Base-by-base conservation (phyloP, 2,888 invertebrate genomes). In the Ommatoiulus sabulosus region DNA sequence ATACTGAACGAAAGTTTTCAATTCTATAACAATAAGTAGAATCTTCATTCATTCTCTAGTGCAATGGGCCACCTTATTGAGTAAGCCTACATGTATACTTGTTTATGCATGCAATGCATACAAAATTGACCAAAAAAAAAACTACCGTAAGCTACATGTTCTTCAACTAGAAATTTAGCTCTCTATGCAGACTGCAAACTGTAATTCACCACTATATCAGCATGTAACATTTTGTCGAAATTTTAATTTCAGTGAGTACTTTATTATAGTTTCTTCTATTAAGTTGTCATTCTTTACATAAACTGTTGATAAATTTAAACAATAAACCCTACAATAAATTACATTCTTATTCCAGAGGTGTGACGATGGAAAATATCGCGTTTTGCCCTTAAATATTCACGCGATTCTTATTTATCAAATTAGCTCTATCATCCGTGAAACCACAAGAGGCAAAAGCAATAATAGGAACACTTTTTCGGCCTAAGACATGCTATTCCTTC, bases 331-430 rank as follows among this genome's bases (percentile, higher is more conserved):
- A 52, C 3, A 12, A 15, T 52, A 12, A 3, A 52, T 52, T n/a
- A n/a, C n/a, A n/a, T 63, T 63, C n/a, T 3, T 63, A 17, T 17
- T 3, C n/a, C 63, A n/a, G 63, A 17, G n/a, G 3, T 63, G 63
- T 3, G 63, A 20, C n/a, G 63, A 63, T 63, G 7, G 63, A 17
- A 63, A 17, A n/a, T 63, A n/a, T 15, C 63, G 3, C 63, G 17
- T 63, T 63, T 63, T n/a, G 3, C 63, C 15, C 63, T 63, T 63
- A 63, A 17, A 63, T 63, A 63, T 63, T 63, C 63, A 63, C 63
- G 63, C 63, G n/a, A 63, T 63, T 63, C 63, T 63, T 63, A 63
- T 63, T 63, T 63, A 63, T 63, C 63, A 63, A 63, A 63, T 63
- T 63, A 63, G 63, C 63, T 63, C 63, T 63, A 63, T 63, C 63